These are phyloP conservation scores for Malurus splendens DNA, from an alignment of 2,797 vertebrate genomes.

Conservation along the genomic window DNA sequence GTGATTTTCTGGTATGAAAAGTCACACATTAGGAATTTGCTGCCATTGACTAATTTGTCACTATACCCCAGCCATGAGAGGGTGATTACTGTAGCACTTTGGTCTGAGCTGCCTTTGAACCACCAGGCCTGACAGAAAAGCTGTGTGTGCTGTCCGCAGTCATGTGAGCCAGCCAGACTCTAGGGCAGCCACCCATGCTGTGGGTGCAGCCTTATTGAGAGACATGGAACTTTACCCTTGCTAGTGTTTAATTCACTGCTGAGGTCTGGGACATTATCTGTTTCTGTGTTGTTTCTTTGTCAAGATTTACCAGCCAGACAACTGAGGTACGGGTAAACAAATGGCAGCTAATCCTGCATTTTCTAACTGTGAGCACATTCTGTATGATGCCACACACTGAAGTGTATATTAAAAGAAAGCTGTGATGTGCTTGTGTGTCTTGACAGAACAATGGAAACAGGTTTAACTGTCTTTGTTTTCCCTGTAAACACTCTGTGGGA, in stretches of 20 bases:
- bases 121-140: background rate
- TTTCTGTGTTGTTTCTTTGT: background rate
- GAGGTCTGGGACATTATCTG: background rate
- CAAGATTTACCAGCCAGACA: background rate
- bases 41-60: background rate
- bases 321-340: background rate
- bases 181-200: background rate
- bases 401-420: background rate
- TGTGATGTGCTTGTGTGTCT: background rate
- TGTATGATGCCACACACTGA: accelerated
- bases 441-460: background rate
- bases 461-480: background rate
- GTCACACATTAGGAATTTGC: conserved; percentile 26
- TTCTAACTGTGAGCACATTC: background rate
- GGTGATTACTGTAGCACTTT: background rate
- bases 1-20: conserved; percentile 31
- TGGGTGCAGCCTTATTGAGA: background rate
- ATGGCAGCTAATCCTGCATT: background rate
- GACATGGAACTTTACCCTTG: background rate
- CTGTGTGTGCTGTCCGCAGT: background rate
- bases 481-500: background rate
- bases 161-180: background rate
- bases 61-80: background rate
- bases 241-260: background rate
- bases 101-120: background rate